Conservation (phyloP, 2,113 vertebrate genomes). For the Triplophysa rosa region DNA sequence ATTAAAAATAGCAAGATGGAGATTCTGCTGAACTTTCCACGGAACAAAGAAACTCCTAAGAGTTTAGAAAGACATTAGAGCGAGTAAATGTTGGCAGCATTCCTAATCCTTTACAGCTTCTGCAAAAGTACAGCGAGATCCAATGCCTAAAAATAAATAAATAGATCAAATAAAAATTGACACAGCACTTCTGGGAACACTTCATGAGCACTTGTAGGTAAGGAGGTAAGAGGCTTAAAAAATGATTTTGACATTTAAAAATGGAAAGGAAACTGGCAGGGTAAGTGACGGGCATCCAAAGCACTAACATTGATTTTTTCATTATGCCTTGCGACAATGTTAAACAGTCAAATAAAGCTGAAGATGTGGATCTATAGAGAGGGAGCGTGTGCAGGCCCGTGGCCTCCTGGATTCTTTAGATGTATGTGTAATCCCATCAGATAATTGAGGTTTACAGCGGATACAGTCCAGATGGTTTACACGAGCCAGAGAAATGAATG, state of each 20-base stretch:
- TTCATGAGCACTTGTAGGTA: neutral
- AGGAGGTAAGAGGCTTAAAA: neutral
- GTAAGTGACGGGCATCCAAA: neutral
- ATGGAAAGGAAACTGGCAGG: constrained; percentile 10
- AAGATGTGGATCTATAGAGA: neutral
- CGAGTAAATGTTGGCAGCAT: too few species aligned
- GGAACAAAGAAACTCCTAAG: too few species aligned
- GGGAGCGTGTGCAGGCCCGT: neutral
- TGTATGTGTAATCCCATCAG: constrained; percentile 40
- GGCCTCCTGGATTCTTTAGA: constrained; percentile 27
- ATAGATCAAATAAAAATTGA: neutral
- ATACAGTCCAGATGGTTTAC: constrained; percentile 17
- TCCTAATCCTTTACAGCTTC: too few species aligned
- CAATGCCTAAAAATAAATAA: too few species aligned
- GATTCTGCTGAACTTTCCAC: too few species aligned
- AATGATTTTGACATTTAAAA: constrained; percentile 24
- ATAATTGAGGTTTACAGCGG: constrained; percentile 41
- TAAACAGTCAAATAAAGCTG: constrained; percentile 3
- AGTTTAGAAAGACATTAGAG: too few species aligned
- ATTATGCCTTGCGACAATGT: neutral
- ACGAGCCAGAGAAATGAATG: neutral
- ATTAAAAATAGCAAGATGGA: too few species aligned
- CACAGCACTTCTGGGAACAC: neutral
- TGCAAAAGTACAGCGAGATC: neutral
- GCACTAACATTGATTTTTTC: constrained; percentile 13